Evolutionary conservation across 2,797 vertebrate species (phyloP).

Genomic region (Orestias chungarensis): DNA sequence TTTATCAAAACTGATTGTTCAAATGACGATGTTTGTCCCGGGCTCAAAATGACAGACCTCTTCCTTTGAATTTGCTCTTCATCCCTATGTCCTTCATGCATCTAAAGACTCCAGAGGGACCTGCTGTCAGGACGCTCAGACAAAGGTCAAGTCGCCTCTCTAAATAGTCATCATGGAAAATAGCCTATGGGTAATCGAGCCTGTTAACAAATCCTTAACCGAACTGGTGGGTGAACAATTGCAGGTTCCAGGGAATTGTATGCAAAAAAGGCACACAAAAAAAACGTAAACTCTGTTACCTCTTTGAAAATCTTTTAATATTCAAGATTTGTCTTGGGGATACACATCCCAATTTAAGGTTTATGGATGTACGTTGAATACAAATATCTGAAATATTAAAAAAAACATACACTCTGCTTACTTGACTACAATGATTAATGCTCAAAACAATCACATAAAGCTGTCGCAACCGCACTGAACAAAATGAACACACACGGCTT

Average conservation of each 20-base stretch:
- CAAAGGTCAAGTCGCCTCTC: constrained; percentile 65
- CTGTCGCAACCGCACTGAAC: constrained; percentile 39
- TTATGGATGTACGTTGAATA: constrained; percentile 33
- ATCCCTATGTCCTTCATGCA: constrained; percentile 19
- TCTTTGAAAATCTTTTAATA: constrained; percentile 15
- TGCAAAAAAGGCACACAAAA: not conserved
- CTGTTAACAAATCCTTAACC: constrained; percentile 45
- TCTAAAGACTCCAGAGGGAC: constrained; percentile 53
- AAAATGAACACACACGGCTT: constrained; percentile 43
- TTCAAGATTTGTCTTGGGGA: constrained; percentile 17
- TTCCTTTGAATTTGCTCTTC: constrained; percentile 32
- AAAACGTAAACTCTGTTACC: constrained; percentile 2
- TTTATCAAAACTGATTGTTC: constrained; percentile 49
- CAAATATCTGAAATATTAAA: constrained; percentile 27
- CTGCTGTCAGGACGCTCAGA: constrained; percentile 23
- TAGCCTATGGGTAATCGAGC: constrained; percentile 50
- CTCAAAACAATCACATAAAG: constrained; percentile 43
- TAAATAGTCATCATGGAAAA: constrained; percentile 47
- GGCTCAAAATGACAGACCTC: constrained; percentile 48
- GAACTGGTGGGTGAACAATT: constrained; percentile 14
- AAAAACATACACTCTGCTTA: constrained; percentile 38
- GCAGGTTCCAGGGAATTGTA: not conserved
- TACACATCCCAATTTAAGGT: constrained; percentile 21
- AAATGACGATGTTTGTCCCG: constrained; percentile 46
- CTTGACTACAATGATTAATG: constrained; percentile 44